Evolutionary conservation across 1,140 invertebrate genomes (phyloP).

Genomic region (Drosophila jambulina): DNA sequence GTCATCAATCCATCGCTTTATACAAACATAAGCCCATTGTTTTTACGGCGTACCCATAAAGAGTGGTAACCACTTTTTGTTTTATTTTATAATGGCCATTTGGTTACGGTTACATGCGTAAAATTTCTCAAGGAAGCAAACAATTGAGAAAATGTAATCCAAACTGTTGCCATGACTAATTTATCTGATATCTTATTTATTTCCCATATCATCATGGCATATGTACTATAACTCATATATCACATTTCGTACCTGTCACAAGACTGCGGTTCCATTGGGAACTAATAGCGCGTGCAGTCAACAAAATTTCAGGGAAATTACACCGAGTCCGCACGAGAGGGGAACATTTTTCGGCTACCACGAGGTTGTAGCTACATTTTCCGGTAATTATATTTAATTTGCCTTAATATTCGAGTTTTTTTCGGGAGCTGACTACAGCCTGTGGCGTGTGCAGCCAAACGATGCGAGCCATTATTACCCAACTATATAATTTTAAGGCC

Average conservation of each 20-base stretch:
- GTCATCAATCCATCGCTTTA: constrained; percentile 28
- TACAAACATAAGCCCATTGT: not conserved
- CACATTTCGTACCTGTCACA: constrained; percentile 29
- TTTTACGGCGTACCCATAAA: constrained; percentile 27
- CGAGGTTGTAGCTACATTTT: constrained; percentile 65
- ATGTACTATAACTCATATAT: not conserved
- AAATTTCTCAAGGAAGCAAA: constrained; percentile 79
- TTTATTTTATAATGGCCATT: constrained; percentile 39
- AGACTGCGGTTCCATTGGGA: constrained; percentile 22
- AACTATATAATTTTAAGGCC: constrained; percentile 53
- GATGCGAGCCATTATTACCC: constrained; percentile 67
- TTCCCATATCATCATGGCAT: not conserved
- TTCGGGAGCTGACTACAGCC: constrained; percentile 36
- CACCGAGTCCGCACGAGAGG: constrained; percentile 14
- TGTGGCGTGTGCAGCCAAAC: constrained; percentile 69
- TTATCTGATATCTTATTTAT: not conserved
- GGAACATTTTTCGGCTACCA: constrained; percentile 18
- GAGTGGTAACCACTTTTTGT: constrained; percentile 21
- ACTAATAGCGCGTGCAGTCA: constrained; percentile 71
- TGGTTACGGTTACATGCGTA: constrained; percentile 59
- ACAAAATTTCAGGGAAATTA: constrained; percentile 40
- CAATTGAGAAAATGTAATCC: constrained; percentile 50
- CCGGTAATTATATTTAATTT: constrained; percentile 83
- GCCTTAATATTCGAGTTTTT: constrained; percentile 63
- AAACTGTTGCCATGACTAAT: not conserved